These are phyloP conservation scores for Scaptomyza cyrtandrae DNA, from an alignment of 2,888 invertebrate species.

Conservation along the genomic window DNA sequence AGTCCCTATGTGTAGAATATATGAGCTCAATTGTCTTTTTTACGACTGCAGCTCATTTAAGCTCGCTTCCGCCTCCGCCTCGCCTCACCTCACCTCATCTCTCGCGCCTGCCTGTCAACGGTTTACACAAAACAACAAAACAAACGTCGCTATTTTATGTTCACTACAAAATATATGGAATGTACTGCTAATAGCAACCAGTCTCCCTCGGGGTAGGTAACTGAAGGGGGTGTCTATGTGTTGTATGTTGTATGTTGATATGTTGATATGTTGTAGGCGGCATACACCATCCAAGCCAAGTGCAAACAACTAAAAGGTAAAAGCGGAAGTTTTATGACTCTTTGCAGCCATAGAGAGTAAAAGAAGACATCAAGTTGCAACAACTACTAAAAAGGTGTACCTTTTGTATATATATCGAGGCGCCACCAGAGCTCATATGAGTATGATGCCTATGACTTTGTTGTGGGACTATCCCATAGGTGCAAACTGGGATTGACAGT, in stretches of 20 bases:
- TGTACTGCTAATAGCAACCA: constrained; percentile 77
- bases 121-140: constrained; percentile 65
- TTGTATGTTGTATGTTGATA: constrained; percentile 51
- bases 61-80: constrained; percentile 27
- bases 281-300: constrained; percentile 41
- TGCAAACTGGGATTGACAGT: constrained; percentile 50
- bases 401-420: constrained; percentile 21
- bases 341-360: neutral
- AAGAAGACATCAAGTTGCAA: neutral
- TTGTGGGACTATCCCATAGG: constrained; percentile 22
- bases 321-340: constrained; percentile 67
- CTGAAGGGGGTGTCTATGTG: neutral
- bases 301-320: constrained; percentile 73
- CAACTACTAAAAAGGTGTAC: neutral
- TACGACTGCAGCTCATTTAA: constrained; percentile 77
- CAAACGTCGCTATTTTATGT: constrained; percentile 64
- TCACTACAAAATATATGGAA: constrained; percentile 79
- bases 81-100: neutral
- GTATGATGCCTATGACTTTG: constrained; percentile 35
- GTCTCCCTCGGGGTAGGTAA: constrained; percentile 21
- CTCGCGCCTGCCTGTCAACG: constrained; percentile 65
- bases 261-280: constrained; percentile 32
- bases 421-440: constrained; percentile 28
- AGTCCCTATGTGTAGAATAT: constrained; percentile 76
- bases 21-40: constrained; percentile 81